A percentile compares a stretch with the other conserved stretches of the same genome.
Conservation (phyloP, 2,797 vertebrate genomes). For the Hoplostethus mediterraneus region DNA sequence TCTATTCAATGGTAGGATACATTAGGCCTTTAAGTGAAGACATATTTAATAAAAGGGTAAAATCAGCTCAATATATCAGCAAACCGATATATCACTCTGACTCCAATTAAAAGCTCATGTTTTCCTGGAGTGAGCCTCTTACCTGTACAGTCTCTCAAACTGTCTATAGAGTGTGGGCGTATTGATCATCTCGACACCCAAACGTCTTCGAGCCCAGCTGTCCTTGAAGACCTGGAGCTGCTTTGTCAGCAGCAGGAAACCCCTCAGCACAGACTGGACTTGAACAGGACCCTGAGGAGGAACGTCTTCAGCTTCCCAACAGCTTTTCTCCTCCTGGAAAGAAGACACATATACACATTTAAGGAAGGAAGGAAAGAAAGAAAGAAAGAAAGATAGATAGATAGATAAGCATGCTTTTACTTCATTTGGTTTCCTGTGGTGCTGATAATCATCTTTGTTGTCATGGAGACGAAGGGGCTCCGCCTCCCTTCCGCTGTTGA, state of each 20-base stretch:
- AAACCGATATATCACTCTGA: too few species aligned
- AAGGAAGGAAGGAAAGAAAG: too few species aligned
- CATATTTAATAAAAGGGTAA: too few species aligned
- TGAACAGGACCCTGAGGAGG: conserved; percentile 33
- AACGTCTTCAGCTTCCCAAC: conserved; percentile 9
- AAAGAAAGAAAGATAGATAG: too few species aligned
- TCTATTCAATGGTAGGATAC: too few species aligned
- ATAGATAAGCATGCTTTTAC: conserved; percentile 48
- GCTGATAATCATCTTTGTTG: conserved; percentile 36
- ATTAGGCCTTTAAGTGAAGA: too few species aligned
- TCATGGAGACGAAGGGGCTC: conserved; percentile 65
- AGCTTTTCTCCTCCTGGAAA: conserved; percentile 24
- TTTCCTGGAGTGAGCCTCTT: conserved; percentile 27
- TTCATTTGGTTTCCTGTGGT: conserved; percentile 23
- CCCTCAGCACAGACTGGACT: conserved; percentile 69
- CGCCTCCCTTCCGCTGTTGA: conserved; percentile 58
- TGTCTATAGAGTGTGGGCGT: conserved; percentile 63
- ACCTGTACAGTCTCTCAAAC: conserved; percentile 82
- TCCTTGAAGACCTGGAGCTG: conserved; percentile 85
- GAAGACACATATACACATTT: background rate
- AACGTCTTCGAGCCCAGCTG: conserved; percentile 75
- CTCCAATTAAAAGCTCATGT: background rate
- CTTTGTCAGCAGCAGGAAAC: conserved; percentile 85
- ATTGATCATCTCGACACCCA: conserved; percentile 63
- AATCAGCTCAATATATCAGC: too few species aligned